Evolutionary conservation across 2,113 vertebrate genomes (phyloP), one percentile per base, ranked within the genome.

Genomic region (Tetrao urogallus): DNA sequence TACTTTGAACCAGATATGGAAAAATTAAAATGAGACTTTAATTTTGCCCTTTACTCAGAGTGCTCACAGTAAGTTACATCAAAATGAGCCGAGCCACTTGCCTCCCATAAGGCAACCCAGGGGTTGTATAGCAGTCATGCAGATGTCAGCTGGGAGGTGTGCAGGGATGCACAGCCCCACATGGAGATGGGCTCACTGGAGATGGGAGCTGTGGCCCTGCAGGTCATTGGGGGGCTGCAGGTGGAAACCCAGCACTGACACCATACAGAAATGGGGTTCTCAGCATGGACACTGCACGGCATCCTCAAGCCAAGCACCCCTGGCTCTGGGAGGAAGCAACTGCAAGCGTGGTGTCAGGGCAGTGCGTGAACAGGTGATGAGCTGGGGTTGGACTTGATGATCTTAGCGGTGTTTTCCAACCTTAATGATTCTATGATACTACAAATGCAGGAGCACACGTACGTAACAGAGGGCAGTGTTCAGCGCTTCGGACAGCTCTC

Each of bases 391-490:
- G 27, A 17, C 27, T 54, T 54, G 15, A 28, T 54, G 25, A 54
- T 17, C 27, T 54, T 54, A 28, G 52, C 5, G 15, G 27, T 28
- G 52, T 54, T 28, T 54, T 54, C 52, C 52, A 54, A 54, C 52
- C 52, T 54, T 54, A 54, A 54, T 1, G 52, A 54, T 54, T 28
- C 52, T 28, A 54, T 16, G 52, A 54, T 54, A 30, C 52, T 30
- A 54, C 52, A 15, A 54, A 54, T 54, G 64, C 42, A 48, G 2
- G 21, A 80, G 67, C 42, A 2, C 15, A 4, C 82, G 76, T 58
- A 50, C 36, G 21, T 82, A 94, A 79, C 85, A 94, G 91, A 96
- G 74, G 91, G 94, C 91, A 86, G 71, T 28, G 42, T 79, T 94
- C 89, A 84, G 75, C 66, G 2, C 69, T 92, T 82, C 36, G 74